These are phyloP conservation scores for Carpatolechia fugitivella DNA, from an alignment of 2,888 invertebrate genomes.

Conservation along the genomic window DNA sequence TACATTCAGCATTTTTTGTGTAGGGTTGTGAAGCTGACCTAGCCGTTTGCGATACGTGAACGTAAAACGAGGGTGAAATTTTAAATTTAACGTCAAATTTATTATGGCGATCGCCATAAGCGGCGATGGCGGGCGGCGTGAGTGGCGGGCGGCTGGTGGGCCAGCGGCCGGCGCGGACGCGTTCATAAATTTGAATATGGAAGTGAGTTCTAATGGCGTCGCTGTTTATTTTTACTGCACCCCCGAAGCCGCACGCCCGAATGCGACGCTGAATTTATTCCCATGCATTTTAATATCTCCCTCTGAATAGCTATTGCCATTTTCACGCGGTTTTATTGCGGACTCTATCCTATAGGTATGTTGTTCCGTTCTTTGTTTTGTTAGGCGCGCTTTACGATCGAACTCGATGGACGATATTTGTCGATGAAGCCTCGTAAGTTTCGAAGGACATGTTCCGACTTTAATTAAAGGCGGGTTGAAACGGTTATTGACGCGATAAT, in stretches of 20 bases:
- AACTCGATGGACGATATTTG: constrained; percentile 59
- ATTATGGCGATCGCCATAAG: constrained; percentile 45
- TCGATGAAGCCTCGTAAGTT: constrained; percentile 62
- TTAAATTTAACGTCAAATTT: constrained; percentile 67
- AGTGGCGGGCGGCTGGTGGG: constrained; percentile 29
- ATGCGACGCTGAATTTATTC: constrained; percentile 81
- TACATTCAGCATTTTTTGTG: constrained; percentile 5
- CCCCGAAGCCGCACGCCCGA: constrained; percentile 76
- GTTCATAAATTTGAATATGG: constrained; percentile 80
- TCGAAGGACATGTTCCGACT: constrained; percentile 31
- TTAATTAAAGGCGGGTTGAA: constrained; percentile 31
- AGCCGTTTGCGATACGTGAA: constrained; percentile 31
- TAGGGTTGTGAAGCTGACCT: constrained; percentile 7
- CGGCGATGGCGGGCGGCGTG: constrained; percentile 39
- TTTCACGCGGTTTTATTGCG: constrained; percentile 76
- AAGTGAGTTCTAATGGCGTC: constrained; percentile 80
- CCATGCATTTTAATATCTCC: constrained; percentile 80
- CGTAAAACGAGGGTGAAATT: constrained; percentile 59
- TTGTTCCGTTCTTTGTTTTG: constrained; percentile 55
- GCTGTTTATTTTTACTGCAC: constrained; percentile 81
- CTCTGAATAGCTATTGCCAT: constrained; percentile 78
- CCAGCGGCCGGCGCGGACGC: constrained; percentile 47
- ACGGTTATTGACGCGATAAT: constrained; percentile 52
- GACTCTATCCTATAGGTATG: constrained; percentile 51
- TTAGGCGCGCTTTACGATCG: constrained; percentile 63